Evolutionary conservation across 2,888 invertebrate genomes (phyloP).

Genomic region (Leptinotarsa tumamoca): DNA sequence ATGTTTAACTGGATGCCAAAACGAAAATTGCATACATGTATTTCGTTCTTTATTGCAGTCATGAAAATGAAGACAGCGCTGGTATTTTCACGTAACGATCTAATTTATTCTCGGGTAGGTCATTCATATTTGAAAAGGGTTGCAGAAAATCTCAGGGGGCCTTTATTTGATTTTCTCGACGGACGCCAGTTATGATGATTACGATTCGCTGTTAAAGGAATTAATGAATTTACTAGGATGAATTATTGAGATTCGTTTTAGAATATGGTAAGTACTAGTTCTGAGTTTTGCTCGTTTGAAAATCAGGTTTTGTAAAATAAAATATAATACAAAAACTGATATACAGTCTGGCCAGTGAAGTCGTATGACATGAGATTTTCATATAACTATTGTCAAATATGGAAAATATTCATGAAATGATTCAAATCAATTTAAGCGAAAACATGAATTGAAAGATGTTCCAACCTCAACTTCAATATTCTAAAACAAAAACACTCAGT

Average conservation of each 20-base stretch:
- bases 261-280: background rate
- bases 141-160: background rate
- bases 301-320: too few species aligned
- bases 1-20: background rate
- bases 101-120: constrained; percentile 7
- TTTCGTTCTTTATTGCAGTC: constrained; percentile 23
- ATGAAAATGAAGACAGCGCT: constrained; percentile 28
- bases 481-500: too few species aligned
- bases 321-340: too few species aligned
- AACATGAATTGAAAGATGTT: too few species aligned
- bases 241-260: background rate
- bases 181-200: constrained; percentile 2
- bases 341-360: too few species aligned
- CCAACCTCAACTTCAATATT: too few species aligned
- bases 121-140: constrained; percentile 17
- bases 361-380: too few species aligned
- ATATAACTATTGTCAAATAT: too few species aligned
- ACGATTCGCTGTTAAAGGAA: background rate
- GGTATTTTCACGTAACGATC: constrained; percentile 27
- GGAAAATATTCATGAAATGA: too few species aligned
- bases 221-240: background rate
- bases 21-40: constrained; percentile 13
- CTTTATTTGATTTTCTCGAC: constrained; percentile 8
- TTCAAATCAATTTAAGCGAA: too few species aligned
- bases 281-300: too few species aligned